These are phyloP conservation scores for Edolisoma coerulescens DNA, from an alignment of 2,113 vertebrate genomes.

Conservation along the genomic window DNA sequence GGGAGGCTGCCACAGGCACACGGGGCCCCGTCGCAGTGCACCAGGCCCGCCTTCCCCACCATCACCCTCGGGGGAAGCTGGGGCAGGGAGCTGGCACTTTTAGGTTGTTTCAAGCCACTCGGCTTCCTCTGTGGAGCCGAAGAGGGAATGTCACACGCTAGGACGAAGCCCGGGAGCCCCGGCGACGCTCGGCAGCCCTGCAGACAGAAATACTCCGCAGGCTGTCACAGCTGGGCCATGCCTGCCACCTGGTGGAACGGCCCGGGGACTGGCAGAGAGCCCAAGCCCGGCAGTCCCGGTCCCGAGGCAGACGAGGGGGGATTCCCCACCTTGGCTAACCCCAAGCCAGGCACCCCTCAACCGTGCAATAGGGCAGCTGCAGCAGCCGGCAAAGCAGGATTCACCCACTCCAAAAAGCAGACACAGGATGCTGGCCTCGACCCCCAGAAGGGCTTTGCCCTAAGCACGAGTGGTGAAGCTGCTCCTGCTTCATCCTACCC, in stretches of 20 bases:
- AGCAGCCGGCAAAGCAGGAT: rapidly evolving
- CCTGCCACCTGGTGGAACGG: slow-evolving; percentile 22
- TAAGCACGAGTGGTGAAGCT: rapidly evolving
- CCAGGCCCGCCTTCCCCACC: background rate
- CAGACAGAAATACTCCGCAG: background rate
- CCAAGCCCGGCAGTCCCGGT: rapidly evolving
- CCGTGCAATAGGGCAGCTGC: no score
- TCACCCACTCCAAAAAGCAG: background rate
- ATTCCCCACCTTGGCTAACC: background rate
- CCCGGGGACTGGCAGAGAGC: no score
- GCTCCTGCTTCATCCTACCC: background rate
- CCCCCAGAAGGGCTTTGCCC: rapidly evolving
- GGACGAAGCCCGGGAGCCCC: background rate
- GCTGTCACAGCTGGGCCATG: background rate
- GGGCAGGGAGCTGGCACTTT: background rate
- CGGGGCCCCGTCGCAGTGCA: rapidly evolving
- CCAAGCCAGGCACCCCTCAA: no score
- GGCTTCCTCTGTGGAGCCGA: rapidly evolving
- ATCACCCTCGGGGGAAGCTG: background rate
- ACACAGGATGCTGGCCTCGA: rapidly evolving
- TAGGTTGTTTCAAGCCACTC: rapidly evolving
- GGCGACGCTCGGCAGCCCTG: background rate
- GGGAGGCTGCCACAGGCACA: background rate
- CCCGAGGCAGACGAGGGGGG: rapidly evolving
- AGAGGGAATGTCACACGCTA: rapidly evolving